A percentile compares a stretch with the other conserved stretches of the same genome.
Evolutionary conservation across 1,140 invertebrate genomes (phyloP).

Genomic region (Danaus plexippus): DNA sequence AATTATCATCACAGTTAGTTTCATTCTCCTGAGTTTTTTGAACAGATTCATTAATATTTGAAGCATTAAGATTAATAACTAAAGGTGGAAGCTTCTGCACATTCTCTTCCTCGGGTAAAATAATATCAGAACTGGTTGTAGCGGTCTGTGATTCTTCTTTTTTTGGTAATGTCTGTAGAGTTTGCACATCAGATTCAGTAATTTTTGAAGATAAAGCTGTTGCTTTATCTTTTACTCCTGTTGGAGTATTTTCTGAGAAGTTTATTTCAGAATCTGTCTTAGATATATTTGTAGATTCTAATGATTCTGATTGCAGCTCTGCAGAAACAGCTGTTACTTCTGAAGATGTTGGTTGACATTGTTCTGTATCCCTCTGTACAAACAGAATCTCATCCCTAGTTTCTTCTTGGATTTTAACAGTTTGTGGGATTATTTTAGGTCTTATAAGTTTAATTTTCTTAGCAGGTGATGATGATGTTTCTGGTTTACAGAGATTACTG

Average conservation of each 20-base stretch:
- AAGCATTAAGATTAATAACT: conserved; percentile 16
- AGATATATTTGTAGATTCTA: too few species aligned
- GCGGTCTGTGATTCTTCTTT: too few species aligned
- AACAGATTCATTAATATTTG: conserved; percentile 20
- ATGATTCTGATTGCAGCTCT: conserved; percentile 5
- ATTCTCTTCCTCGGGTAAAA: conserved; percentile 8
- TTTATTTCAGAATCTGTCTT: too few species aligned
- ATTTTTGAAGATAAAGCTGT: too few species aligned
- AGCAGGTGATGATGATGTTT: conserved; percentile 55
- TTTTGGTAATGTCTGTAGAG: too few species aligned
- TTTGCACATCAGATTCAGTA: too few species aligned
- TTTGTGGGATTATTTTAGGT: conserved; percentile 44
- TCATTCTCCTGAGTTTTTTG: conserved; percentile 20
- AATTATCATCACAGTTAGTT: conserved; percentile 10
- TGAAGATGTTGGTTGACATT: conserved; percentile 56
- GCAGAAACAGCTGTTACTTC: conserved; percentile 12
- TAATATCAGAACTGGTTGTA: conserved; percentile 3
- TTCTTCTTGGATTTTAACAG: conserved; percentile 26
- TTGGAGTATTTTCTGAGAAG: too few species aligned
- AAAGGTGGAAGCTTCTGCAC: conserved; percentile 15
- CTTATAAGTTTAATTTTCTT: conserved; percentile 67
- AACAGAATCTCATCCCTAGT: conserved; percentile 20
- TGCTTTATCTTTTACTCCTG: too few species aligned
- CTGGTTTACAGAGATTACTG: conserved; percentile 65
- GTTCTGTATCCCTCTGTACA: conserved; percentile 31